Evolutionary conservation across 1,140 invertebrate species (phyloP), one percentile per base, ranked within the genome.

Genomic region (Papilio glaucus): DNA sequence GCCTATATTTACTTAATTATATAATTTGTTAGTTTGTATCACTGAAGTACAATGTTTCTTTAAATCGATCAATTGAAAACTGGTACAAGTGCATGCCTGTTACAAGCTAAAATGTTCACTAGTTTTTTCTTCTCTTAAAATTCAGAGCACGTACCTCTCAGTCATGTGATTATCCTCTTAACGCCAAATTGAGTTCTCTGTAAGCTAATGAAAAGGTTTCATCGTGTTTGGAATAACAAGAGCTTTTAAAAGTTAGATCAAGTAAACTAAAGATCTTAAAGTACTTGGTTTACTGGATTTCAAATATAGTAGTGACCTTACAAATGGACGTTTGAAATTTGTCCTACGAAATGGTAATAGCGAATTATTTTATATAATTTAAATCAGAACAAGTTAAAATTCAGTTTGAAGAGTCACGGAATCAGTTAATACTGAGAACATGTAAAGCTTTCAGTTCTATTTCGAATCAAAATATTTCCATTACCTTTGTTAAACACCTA

Each of bases 151-250:
- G 61, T 63, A 63, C 26, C 33, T 63, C n/a, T 38, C 26, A 63
- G 61, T 37, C 61, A 63, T 63, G 61, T 63, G 61, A 63, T 63
- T 63, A 63, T 63, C 61, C 61, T 38, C 61, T 63, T 63, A 63
- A 63, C 61, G 61, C 61, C 13, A 63, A 63, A 63, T 63, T 63
- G 61, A 63, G 61, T 63, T 63, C n/a, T 37, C 61, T 33, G 37
- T 63, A 63, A 63, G 29, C 38, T 63, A 63, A 63, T 63, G 61
- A 63, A 63, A 63, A 63, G 61, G 61, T 63, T 63, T 63, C 33
- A 29, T 37, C 61, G 33, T 63, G 61, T 37, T 63, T 38, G n/a
- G 61, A 63, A 63, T 63, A 37, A 63, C 29, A 63, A 63, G 15
- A 63, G 29, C 15, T 33, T 33, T 15, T 63, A 13, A 21, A 63